Conservation (phyloP, 2,113 vertebrate species). For the Neoarius graeffei region DNA sequence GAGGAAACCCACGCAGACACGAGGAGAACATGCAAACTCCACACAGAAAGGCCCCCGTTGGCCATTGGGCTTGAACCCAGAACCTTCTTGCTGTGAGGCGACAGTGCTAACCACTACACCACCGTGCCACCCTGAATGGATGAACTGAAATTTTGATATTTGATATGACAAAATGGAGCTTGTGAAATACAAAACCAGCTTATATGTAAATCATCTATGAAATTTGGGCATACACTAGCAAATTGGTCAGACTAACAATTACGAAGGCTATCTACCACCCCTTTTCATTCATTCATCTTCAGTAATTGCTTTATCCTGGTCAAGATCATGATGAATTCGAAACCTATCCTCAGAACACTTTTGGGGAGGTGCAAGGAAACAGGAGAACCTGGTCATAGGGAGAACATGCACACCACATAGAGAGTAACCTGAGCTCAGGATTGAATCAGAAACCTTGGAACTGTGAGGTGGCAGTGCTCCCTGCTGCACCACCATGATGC, state of each 20-base stretch:
- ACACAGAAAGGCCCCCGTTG: no score
- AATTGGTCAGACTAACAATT: neutral
- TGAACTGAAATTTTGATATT: neutral
- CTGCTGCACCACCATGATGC: neutral
- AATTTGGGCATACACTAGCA: neutral
- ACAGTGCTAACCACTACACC: no score
- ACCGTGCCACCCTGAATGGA: no score
- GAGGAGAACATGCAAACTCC: no score
- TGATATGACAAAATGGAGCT: neutral
- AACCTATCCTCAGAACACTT: neutral
- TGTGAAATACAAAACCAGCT: neutral
- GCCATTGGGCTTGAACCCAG: no score
- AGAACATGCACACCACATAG: neutral
- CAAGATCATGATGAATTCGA: neutral
- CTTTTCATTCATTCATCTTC: neutral
- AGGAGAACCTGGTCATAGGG: neutral
- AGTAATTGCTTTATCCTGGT: neutral
- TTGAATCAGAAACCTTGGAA: neutral
- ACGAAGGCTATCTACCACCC: neutral
- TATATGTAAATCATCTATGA: neutral
- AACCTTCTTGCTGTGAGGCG: neutral
- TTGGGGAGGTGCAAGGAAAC: neutral
- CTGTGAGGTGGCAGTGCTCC: neutral
- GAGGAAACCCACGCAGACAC: no score
- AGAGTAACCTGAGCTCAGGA: neutral